A percentile compares a stretch with the other conserved stretches of the same genome.
phyloP scores from a whole-genome alignment of 1,140 invertebrate genomes.

The Cheumatopsyche charites region DNA sequence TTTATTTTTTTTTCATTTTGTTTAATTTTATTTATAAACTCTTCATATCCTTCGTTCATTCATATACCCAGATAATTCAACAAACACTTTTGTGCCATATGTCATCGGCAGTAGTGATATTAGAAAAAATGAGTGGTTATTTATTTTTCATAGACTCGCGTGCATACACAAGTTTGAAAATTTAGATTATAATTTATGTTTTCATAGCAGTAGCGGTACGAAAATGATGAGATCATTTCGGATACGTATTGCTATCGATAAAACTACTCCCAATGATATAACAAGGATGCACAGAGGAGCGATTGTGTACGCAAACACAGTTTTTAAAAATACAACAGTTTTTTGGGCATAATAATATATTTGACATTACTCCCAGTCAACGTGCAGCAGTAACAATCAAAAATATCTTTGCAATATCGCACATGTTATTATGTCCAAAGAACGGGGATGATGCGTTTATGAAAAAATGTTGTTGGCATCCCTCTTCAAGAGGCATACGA shows the following conservation, averaged over 20 bases:
- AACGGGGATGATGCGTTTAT: conserved; percentile 6
- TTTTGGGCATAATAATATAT: conserved; percentile 38
- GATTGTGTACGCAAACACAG: conserved; percentile 39
- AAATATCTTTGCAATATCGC: conserved; percentile 1
- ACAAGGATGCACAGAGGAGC: conserved; percentile 3
- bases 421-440: conserved; percentile 31
- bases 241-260: neutral
- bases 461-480: neutral
- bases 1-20: conserved; percentile 44
- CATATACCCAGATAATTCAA: conserved; percentile 46
- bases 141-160: no score
- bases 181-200: neutral
- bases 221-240: conserved; percentile 2
- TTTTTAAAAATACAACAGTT: conserved; percentile 32
- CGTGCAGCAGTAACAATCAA: neutral
- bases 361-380: conserved; percentile 12
- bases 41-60: conserved; percentile 45
- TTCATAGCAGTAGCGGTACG: conserved; percentile 3
- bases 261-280: neutral
- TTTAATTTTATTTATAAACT: conserved; percentile 46
- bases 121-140: conserved; percentile 3
- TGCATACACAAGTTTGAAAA: conserved; percentile 1
- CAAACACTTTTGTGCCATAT: conserved; percentile 37
- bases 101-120: conserved; percentile 19
- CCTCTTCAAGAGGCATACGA: conserved; percentile 25